phyloP scores from a whole-genome alignment of 2,113 vertebrate species.

The Oceanodroma tethys region DNA sequence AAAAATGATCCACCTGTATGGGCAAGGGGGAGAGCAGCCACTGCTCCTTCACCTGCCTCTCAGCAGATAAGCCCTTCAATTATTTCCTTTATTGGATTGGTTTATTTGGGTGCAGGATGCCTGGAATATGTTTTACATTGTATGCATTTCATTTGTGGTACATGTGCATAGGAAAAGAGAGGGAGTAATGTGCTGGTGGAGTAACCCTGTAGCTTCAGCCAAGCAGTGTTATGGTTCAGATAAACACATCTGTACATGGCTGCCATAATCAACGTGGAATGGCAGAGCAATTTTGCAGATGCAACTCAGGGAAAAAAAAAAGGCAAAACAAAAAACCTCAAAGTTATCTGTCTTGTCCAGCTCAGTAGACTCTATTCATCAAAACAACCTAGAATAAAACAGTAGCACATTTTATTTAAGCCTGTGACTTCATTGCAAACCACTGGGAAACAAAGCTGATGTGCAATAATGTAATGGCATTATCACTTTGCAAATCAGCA shows the following conservation, averaged over 20 bases:
- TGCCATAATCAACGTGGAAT: slow-evolving; percentile 68
- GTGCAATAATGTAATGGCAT: slow-evolving; percentile 58
- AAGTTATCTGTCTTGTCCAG: slow-evolving; percentile 26
- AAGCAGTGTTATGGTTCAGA: slow-evolving; percentile 50
- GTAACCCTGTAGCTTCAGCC: slow-evolving; percentile 43
- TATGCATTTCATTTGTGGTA: background rate
- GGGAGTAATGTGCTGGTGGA: background rate
- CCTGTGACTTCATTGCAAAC: slow-evolving; percentile 52
- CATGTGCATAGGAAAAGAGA: background rate
- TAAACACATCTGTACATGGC: slow-evolving; percentile 60
- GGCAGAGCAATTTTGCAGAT: slow-evolving; percentile 66
- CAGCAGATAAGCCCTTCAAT: background rate
- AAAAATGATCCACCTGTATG: slow-evolving; percentile 16
- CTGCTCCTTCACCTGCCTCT: background rate
- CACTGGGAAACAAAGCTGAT: slow-evolving; percentile 64
- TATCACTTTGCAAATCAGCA: slow-evolving; percentile 72
- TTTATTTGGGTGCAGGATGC: background rate
- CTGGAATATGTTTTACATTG: background rate
- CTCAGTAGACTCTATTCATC: slow-evolving; percentile 51
- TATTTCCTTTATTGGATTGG: background rate
- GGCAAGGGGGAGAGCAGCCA: background rate
- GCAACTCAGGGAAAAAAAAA: background rate
- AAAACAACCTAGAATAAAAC: slow-evolving; percentile 15
- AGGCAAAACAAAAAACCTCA: background rate
- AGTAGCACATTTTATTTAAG: slow-evolving; percentile 54